Base-by-base conservation (phyloP, 1,140 invertebrate genomes). In the Episyrphus balteatus region DNA sequence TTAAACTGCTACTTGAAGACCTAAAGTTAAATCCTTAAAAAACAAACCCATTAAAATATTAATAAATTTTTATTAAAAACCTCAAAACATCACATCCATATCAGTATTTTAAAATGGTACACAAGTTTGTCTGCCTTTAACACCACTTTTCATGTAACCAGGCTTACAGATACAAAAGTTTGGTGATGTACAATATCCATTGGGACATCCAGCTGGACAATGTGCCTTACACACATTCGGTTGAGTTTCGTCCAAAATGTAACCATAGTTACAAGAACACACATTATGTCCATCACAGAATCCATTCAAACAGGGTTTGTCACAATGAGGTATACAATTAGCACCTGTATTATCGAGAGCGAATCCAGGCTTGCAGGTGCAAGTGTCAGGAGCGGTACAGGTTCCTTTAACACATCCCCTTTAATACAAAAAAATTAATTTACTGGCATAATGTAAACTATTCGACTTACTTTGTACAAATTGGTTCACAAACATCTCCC, bases 101-200 rank as follows among this genome's bases (percentile, higher is more conserved):
- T n/a, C n/a, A n/a, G n/a, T n/a, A n/a, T 39, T 34, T 37, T 47
- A 53, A 18, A 54, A 37, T 8, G 65, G 66, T 8, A 83, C 61
- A 55, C 82, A 85, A 13, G 60, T 66, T 41, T 80, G 73, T 18
- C 75, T 73, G 1, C 80, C 80, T 59, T 84, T 84, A 2, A 79
- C 75, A 41, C 80, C 77, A 53, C 80, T 77, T 54, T 83, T 80
- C 45, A 74, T 66, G 55, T 70, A 81, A 13, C 79, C 79, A 1
- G 63, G 62, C 47, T 75, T 68, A 51, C 77, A 80, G 26, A 72
- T 66, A 55, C 78, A 80, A 39, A 73, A 68, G 55, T 78, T 72
- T 3, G 77, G 77, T 1, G 66, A 69, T 5, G 73, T 73, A 54
- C 80, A 83, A 21, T 73, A 70, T 3, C 79, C 80, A 53, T 82